These are phyloP conservation scores for Crenuchus spilurus DNA, from an alignment of 2,797 vertebrate species.

Conservation along the genomic window DNA sequence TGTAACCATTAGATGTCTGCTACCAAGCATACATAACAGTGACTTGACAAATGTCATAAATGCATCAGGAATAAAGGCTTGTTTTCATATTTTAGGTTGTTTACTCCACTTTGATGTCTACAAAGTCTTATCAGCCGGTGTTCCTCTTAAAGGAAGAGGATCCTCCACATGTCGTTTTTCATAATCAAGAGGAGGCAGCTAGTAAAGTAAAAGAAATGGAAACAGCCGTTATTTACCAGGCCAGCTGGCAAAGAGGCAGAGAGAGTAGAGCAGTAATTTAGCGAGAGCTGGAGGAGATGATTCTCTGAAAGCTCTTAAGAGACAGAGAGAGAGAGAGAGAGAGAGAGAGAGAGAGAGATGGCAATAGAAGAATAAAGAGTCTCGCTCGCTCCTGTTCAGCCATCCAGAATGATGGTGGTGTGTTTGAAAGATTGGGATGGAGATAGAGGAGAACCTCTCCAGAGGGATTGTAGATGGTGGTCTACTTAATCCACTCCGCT, in stretches of 20 bases:
- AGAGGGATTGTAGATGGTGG: constrained; percentile 21
- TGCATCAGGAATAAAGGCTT: too few relatives aligned
- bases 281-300: constrained; percentile 18
- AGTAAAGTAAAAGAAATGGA: constrained; percentile 6
- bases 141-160: not conserved
- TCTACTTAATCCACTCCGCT: constrained; percentile 22
- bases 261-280: not conserved
- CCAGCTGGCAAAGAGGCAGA: constrained; percentile 17
- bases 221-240: not conserved
- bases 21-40: too few relatives aligned
- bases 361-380: not conserved
- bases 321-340: not conserved
- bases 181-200: not conserved
- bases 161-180: not conserved
- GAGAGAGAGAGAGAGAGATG: not conserved
- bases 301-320: constrained; percentile 10
- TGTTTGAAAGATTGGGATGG: not conserved
- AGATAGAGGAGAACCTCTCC: constrained; percentile 17
- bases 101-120: too few relatives aligned
- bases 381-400: not conserved
- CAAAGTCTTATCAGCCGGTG: too few relatives aligned
- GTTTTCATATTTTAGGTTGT: too few relatives aligned
- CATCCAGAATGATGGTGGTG: not conserved
- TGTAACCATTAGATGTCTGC: too few relatives aligned
- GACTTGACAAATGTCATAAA: too few relatives aligned